phyloP scores from a whole-genome alignment of 2,113 vertebrate genomes.

The Oxyura jamaicensis region DNA sequence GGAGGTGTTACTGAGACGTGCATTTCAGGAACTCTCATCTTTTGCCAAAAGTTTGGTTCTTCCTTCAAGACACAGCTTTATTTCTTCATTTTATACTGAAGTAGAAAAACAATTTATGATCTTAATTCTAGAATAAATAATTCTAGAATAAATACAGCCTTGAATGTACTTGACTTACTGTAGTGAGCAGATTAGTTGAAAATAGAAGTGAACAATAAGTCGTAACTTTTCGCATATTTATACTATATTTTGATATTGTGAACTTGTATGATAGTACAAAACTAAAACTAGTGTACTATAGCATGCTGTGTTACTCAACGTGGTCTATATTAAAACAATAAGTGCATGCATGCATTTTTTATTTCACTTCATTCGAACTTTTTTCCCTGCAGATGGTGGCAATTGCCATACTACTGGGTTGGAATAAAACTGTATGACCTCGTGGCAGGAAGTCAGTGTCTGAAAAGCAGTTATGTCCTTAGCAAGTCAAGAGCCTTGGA shows the following conservation, averaged over 20 bases:
- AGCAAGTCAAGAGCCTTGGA: conserved; percentile 92
- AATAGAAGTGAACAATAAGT: accelerated
- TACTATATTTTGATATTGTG: accelerated
- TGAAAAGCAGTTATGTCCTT: conserved; percentile 95
- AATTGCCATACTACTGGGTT: conserved; percentile 96
- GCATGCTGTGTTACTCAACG: accelerated
- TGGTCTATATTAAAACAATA: accelerated
- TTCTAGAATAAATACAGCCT: background rate
- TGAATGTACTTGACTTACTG: background rate
- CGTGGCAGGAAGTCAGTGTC: conserved; percentile 91
- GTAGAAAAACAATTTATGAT: background rate
- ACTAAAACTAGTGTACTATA: accelerated
- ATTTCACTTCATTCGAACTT: accelerated
- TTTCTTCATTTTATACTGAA: background rate
- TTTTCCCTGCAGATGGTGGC: conserved; percentile 89
- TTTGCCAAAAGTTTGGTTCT: background rate
- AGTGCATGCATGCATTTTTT: accelerated
- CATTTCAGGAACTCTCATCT: background rate
- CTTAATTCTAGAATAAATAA: background rate
- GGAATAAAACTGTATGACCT: conserved; percentile 97
- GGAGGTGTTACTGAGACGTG: background rate
- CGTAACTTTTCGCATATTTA: background rate
- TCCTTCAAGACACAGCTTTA: background rate
- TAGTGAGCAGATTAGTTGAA: background rate
- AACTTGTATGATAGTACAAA: accelerated